Conservation (phyloP, 2,888 invertebrate genomes). For the Melanophora roralis region DNA sequence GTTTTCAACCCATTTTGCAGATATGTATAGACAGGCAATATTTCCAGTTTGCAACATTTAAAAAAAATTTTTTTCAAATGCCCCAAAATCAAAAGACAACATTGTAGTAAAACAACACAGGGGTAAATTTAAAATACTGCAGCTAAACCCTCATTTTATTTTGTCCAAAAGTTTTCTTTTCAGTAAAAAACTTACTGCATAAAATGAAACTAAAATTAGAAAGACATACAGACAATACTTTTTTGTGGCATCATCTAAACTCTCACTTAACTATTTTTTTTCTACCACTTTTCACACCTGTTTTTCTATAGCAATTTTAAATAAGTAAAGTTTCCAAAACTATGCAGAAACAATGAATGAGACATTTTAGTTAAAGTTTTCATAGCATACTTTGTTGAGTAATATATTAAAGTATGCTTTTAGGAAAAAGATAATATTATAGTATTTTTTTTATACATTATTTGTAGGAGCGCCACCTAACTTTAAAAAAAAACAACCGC, state of each 20-base stretch:
- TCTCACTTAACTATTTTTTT: conserved; percentile 28
- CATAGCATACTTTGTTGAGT: background rate
- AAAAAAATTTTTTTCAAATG: background rate
- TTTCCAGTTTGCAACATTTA: background rate
- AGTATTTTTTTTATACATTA: no score
- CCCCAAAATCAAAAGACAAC: background rate
- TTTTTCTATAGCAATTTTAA: conserved; percentile 33
- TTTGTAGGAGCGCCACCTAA: no score
- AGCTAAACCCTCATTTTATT: conserved; percentile 12
- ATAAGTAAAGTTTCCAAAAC: conserved; percentile 35
- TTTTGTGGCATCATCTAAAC: conserved; percentile 32
- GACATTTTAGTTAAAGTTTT: background rate
- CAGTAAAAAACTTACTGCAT: conserved; percentile 13
- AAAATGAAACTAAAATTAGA: conserved; percentile 24
- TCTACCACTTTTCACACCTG: conserved; percentile 38
- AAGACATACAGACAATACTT: background rate
- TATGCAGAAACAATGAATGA: conserved; percentile 8
- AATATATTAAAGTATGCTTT: background rate
- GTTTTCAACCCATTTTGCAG: background rate
- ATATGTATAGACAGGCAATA: background rate
- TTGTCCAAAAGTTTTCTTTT: background rate
- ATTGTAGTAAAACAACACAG: background rate
- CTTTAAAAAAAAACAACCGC: no score
- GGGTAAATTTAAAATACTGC: background rate
- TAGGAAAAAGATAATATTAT: no score